Evolutionary conservation across 2,797 vertebrate species (phyloP), one percentile per base, ranked within the genome.

Genomic region (Lagodon rhomboides): DNA sequence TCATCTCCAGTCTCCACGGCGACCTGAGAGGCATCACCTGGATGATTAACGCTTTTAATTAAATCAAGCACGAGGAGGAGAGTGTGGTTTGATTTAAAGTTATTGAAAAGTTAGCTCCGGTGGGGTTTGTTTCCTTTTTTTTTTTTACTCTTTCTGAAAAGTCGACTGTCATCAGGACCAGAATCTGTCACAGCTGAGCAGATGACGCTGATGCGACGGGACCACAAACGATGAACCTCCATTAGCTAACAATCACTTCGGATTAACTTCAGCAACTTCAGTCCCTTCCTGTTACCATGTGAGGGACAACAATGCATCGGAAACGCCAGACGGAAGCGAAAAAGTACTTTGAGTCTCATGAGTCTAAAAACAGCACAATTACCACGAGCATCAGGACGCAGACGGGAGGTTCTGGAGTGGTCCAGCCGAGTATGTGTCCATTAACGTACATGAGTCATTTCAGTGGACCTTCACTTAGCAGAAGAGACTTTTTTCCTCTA

Each of bases 21-120:
- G 59, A 61, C 77, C 84, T 50, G 51, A 34, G 30, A 82, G 80
- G 70, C 58, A n/a, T 0, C 47, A 75, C 50, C 15, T 44, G 67
- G 27, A 65, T 68, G 49, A 75, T 30, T 9, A 62, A 43, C 51
- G 68, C 68, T 55, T 77, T 71, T 68, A 75, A 88, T 80, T 56
- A 54, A 79, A 75, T 78, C 4, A 72, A 56, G 47, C 5, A 2
- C 58, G 70, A 76, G 55, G 56, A n/a, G n/a, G n/a, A n/a, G n/a
- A n/a, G n/a, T n/a, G n/a, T n/a, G n/a, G 27, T 69, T 71, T 72
- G 34, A 78, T 74, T 12, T 17, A 50, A 59, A 58, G 30, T 25
- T 23, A 44, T 15, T n/a, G 30, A 63, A 50, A 78, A 44, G 56
- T 27, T 49, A 54, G 27, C 46, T 41, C 13, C 7, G 4, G 4